Evolutionary conservation across 2,113 vertebrate species (phyloP).

Genomic region (Syngnathus floridae): DNA sequence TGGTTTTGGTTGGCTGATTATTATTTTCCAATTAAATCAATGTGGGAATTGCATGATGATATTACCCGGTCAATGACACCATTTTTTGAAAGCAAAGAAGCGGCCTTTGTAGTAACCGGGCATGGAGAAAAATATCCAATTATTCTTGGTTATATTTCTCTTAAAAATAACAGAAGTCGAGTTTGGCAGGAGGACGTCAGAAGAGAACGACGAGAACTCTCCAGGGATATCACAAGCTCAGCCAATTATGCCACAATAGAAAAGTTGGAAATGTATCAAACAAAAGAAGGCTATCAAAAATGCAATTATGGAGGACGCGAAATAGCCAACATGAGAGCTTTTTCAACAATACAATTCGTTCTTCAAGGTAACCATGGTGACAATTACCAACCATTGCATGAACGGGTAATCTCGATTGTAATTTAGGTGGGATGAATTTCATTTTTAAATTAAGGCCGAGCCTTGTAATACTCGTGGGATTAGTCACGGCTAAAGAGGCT

Average conservation of each 20-base stretch:
- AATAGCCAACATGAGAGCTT: constrained; percentile 20
- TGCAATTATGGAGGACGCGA: constrained; percentile 46
- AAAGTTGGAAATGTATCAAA: constrained; percentile 46
- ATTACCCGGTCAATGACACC: constrained; percentile 18
- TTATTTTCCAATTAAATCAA: background rate
- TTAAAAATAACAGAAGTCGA: constrained; percentile 29
- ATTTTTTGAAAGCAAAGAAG: constrained; percentile 11
- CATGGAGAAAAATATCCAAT: constrained; percentile 44
- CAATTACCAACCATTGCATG: background rate
- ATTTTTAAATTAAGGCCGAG: too few relatives aligned
- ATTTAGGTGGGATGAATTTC: too few relatives aligned
- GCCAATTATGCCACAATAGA: constrained; percentile 60
- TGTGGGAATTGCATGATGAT: background rate
- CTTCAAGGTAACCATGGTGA: background rate
- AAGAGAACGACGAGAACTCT: constrained; percentile 54
- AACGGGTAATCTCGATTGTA: too few relatives aligned
- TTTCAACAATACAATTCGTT: constrained; percentile 6
- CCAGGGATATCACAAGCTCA: constrained; percentile 50
- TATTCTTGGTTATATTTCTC: constrained; percentile 50
- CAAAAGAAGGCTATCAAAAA: constrained; percentile 53
- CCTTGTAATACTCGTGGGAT: too few relatives aligned
- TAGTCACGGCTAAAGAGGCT: too few relatives aligned
- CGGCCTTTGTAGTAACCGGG: constrained; percentile 2
- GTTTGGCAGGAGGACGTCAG: constrained; percentile 47
- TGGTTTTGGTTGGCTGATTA: background rate